A percentile compares a stretch with the other conserved stretches of the same genome.
phyloP scores from a whole-genome alignment of 2,113 vertebrate species.

The Acanthisitta chloris region DNA sequence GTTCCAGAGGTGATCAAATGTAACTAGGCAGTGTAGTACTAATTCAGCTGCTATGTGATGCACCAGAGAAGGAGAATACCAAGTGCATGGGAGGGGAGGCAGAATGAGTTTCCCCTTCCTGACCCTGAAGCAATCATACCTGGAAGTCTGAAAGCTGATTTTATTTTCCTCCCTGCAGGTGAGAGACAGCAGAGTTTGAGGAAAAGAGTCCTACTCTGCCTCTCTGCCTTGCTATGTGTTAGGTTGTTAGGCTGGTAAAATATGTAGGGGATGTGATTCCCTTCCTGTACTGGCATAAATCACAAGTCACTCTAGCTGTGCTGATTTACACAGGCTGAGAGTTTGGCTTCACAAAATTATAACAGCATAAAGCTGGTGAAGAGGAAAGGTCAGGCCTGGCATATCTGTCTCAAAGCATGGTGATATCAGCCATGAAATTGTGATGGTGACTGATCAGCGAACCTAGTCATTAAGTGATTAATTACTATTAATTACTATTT shows the following conservation, averaged over 20 bases:
- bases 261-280: conserved; percentile 27
- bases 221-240: not conserved
- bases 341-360: conserved; percentile 30
- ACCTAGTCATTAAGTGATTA: not conserved
- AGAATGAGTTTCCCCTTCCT: not conserved
- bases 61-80: not conserved
- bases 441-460: not conserved
- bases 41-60: not conserved
- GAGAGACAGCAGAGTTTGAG: not conserved
- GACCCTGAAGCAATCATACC: conserved; percentile 2
- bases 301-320: not conserved
- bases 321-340: conserved; percentile 43
- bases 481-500: conserved; percentile 40
- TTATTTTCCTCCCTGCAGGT: conserved; percentile 29
- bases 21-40: not conserved
- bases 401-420: not conserved
- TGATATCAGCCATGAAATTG: not conserved
- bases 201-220: not conserved
- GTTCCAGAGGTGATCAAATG: not conserved
- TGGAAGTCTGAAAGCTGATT: not conserved
- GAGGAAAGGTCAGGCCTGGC: conserved; percentile 10
- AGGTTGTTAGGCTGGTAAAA: conserved; percentile 41
- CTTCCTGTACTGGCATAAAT: conserved; percentile 19
- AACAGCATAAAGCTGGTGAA: not conserved
- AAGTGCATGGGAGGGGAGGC: not conserved